Conservation (phyloP, 2,113 vertebrate species). For the Danionella cerebrum region DNA sequence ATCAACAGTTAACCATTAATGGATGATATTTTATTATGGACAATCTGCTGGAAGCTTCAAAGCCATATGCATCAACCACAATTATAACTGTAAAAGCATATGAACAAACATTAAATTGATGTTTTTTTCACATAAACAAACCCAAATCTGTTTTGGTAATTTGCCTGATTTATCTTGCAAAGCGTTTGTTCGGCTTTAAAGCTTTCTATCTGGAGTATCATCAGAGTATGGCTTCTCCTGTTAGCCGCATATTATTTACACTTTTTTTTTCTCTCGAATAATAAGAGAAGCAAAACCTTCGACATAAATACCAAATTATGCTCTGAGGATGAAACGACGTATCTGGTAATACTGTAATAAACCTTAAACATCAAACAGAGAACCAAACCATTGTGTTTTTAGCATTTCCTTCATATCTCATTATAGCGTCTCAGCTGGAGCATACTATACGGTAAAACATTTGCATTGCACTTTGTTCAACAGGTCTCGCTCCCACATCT, state of each 20-base stretch:
- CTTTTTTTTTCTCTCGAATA: background rate
- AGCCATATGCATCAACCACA: conserved; percentile 18
- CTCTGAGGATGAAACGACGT: conserved; percentile 14
- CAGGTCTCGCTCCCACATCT: conserved; percentile 7
- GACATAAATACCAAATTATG: background rate
- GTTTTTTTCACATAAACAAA: background rate
- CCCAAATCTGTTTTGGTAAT: conserved; percentile 15
- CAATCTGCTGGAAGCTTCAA: conserved; percentile 10
- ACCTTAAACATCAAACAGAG: background rate
- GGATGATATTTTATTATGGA: conserved; percentile 23
- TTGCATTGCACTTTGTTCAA: conserved; percentile 23
- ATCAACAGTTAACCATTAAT: conserved; percentile 15
- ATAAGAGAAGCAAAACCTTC: background rate
- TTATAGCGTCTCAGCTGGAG: conserved; percentile 50
- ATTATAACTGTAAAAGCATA: conserved; percentile 6
- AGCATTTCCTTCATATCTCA: background rate
- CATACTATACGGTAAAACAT: conserved; percentile 17
- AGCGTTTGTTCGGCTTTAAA: background rate
- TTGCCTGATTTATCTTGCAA: background rate
- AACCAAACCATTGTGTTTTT: conserved; percentile 16
- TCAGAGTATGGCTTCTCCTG: conserved; percentile 12
- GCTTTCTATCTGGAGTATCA: background rate
- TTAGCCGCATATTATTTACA: conserved; percentile 2
- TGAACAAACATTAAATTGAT: conserved; percentile 5
- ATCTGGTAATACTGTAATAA: conserved; percentile 40